phyloP scores from a whole-genome alignment of 2,797 vertebrate genomes.

The Pelodytes ibericus region DNA sequence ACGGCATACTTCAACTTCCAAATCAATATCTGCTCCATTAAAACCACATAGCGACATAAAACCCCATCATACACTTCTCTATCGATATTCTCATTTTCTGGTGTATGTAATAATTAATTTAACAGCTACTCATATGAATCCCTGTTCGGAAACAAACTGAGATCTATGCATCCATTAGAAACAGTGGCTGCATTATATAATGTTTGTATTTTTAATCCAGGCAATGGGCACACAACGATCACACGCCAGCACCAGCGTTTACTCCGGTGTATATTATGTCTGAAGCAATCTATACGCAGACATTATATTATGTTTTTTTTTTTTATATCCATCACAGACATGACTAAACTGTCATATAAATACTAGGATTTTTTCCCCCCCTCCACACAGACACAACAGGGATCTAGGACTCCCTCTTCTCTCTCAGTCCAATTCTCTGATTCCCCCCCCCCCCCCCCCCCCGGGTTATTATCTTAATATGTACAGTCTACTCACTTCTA shows the following conservation, averaged over 20 bases:
- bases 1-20: no score
- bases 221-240: not conserved
- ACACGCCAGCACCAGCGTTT: not conserved
- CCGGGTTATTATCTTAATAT: constrained; percentile 16
- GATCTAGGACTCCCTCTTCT: constrained; percentile 31
- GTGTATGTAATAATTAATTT: no score
- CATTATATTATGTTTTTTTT: constrained; percentile 25
- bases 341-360: constrained; percentile 36
- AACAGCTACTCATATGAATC: no score
- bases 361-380: not conserved
- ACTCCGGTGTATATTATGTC: not conserved
- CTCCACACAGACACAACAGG: constrained; percentile 47
- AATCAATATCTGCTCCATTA: no score
- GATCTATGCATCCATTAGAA: no score
- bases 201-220: not conserved
- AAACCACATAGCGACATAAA: no score
- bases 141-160: no score
- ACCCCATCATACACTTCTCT: no score
- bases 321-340: constrained; percentile 37
- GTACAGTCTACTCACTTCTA: not conserved
- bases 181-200: not conserved
- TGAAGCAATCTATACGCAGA: constrained; percentile 22
- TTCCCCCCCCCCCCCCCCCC: constrained; percentile 20
- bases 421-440: constrained; percentile 16
- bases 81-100: no score